phyloP scores from a whole-genome alignment of 2,113 vertebrate species.

The Phylloscopus trochilus region DNA sequence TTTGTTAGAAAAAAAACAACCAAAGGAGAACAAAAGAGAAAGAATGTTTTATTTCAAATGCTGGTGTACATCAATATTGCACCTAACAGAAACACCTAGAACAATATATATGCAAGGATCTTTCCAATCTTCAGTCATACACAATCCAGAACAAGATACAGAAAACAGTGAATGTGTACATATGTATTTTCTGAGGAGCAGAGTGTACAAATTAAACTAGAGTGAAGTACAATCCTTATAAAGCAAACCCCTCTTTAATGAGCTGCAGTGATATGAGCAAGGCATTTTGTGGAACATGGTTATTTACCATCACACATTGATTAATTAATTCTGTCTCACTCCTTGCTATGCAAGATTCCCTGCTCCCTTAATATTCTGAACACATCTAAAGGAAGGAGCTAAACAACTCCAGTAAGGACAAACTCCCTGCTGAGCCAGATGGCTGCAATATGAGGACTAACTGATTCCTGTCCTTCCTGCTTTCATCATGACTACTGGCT shows the following conservation, averaged over 20 bases:
- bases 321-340: not conserved
- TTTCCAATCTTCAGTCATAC: not conserved
- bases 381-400: not conserved
- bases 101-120: not conserved
- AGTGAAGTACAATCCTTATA: not conserved
- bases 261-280: not conserved
- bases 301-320: not conserved
- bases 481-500: not conserved
- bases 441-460: not conserved
- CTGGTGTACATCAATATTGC: not conserved
- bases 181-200: not conserved
- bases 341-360: not conserved
- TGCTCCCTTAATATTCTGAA: not conserved
- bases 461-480: not conserved
- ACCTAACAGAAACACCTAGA: not conserved
- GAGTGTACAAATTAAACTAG: not conserved
- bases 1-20: not conserved
- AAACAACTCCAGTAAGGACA: not conserved
- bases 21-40: not conserved
- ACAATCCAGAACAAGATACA: not conserved
- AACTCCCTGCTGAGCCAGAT: not conserved
- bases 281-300: not conserved
- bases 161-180: not conserved
- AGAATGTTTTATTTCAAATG: constrained; percentile 18
- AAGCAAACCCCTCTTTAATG: not conserved